Evolutionary conservation across 2,888 invertebrate species (phyloP), one percentile per base, ranked within the genome.

Genomic region (Eupithecia vulgata): DNA sequence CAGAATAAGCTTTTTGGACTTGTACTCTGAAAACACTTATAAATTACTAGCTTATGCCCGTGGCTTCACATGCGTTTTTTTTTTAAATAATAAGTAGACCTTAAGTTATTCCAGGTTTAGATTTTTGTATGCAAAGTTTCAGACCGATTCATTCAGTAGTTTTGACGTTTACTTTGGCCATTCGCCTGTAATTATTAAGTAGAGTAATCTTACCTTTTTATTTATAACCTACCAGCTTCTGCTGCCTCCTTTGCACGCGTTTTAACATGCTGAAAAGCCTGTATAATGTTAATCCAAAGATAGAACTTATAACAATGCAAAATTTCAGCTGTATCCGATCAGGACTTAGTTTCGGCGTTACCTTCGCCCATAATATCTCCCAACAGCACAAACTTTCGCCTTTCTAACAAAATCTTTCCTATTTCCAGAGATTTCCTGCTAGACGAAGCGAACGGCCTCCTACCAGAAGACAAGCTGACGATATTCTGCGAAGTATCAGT

Each of bases 381-480:
- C 10, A 59, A 21, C 21, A 30, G 4, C 30, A 30, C 15, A 30
- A 25, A 61, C 6, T 30, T 30, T 34, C 61, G 17, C 34, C 34
- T 34, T 74, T 37, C 72, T 67, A 70, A 57, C 35, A 48, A 62
- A 64, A 66, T 62, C 7, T 77, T 75, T 77, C 70, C 77, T 65
- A 73, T 74, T 94, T 93, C 76, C 93, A 94, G 99, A 94, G 99
- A 99, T 95, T 99, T 99, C 94, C 96, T 99, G 79, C 95, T 99
- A 91, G 99, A 99, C 92, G 99, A 99, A 95, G 98, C 98, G 76
- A 99, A 99, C 91, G 99, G 99, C 83, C 96, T 99, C 66, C 95
- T 99, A 85, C 99, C 99, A 25, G 99, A 99, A 91, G 99, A 99
- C 92, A 99, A 99, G 95, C 95, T 99, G 91, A 99, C 99, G 90